Conservation (phyloP, 2,888 invertebrate species). For the Hoplodrina blanda region DNA sequence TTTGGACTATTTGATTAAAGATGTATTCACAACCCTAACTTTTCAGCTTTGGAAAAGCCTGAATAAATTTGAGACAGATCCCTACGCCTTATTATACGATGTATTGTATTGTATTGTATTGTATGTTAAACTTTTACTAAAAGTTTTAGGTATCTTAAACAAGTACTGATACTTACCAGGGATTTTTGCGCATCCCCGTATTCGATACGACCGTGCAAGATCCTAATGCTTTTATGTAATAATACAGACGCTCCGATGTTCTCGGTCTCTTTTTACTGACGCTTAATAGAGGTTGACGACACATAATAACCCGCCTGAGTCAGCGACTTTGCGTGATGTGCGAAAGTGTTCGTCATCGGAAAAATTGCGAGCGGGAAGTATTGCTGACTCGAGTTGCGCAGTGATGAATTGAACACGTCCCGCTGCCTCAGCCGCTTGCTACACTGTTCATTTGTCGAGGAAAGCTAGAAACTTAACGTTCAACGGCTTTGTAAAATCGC, state of each 20-base stretch:
- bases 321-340: slow-evolving; percentile 68
- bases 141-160: slow-evolving; percentile 27
- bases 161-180: slow-evolving; percentile 14
- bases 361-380: slow-evolving; percentile 72
- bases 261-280: slow-evolving; percentile 41
- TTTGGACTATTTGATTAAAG: slow-evolving; percentile 3
- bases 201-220: slow-evolving; percentile 8
- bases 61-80: slow-evolving; percentile 31
- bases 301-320: slow-evolving; percentile 69
- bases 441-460: slow-evolving; percentile 64
- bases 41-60: slow-evolving; percentile 18
- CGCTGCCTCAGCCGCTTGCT: slow-evolving; percentile 56
- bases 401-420: slow-evolving; percentile 72
- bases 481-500: slow-evolving; percentile 58
- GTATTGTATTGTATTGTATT: slow-evolving; percentile 17
- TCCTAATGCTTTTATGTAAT: slow-evolving; percentile 16
- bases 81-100: slow-evolving; percentile 25
- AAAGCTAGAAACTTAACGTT: slow-evolving; percentile 62
- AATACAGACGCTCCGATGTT: slow-evolving; percentile 20
- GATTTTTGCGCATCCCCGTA: slow-evolving; percentile 12
- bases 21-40: slow-evolving; percentile 21
- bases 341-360: slow-evolving; percentile 81
- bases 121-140: slow-evolving; percentile 33
- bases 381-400: slow-evolving; percentile 66
- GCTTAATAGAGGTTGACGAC: slow-evolving; percentile 63